Conservation (phyloP, 2,888 invertebrate genomes). For the Lepidocyrtinus sp. region DNA sequence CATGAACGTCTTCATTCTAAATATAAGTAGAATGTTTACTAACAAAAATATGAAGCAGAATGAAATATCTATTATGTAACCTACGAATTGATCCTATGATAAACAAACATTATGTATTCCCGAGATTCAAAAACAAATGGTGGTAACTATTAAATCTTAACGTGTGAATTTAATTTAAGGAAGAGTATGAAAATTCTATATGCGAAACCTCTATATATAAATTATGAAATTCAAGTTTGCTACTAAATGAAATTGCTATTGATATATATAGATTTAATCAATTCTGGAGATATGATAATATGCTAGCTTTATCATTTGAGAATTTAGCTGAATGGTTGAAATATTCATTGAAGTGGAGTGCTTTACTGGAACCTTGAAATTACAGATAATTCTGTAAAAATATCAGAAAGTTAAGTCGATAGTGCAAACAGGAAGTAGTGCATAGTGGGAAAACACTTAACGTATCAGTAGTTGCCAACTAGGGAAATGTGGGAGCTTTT, state of each 20-base stretch:
- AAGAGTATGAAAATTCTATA: not conserved
- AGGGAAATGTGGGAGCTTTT: constrained; percentile 18
- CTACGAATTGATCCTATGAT: constrained; percentile 32
- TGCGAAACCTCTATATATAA: not conserved
- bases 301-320: not conserved
- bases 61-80: too few species aligned
- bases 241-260: not conserved
- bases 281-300: not conserved
- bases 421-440: too few species aligned
- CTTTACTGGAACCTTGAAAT: too few species aligned
- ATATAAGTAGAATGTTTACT: constrained; percentile 54
- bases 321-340: not conserved
- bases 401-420: too few species aligned
- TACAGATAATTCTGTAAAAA: too few species aligned
- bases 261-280: not conserved
- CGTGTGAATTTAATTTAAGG: constrained; percentile 9
- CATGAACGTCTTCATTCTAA: constrained; percentile 66
- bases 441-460: constrained; percentile 12
- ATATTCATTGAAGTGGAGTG: too few species aligned
- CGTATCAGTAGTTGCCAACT: constrained; percentile 15
- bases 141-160: constrained; percentile 54
- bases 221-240: not conserved
- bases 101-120: too few species aligned
- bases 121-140: constrained; percentile 56
- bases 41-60: not conserved